A percentile compares a stretch with the other conserved stretches of the same genome.
Evolutionary conservation across 2,797 vertebrate species (phyloP).

Genomic region (Podargus strigoides): DNA sequence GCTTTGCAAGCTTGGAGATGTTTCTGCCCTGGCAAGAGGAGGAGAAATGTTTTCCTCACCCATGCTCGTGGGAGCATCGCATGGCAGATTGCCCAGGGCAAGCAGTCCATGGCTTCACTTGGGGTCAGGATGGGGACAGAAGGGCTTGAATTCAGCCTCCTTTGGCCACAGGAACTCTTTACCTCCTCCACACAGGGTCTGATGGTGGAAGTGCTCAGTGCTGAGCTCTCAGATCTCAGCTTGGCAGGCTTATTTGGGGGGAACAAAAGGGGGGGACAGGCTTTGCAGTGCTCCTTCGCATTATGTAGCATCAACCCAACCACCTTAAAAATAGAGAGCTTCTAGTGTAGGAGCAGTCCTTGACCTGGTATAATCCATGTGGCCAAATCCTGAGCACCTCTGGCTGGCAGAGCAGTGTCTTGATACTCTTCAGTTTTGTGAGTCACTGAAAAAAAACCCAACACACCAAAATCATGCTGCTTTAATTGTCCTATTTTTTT

Average conservation of each 20-base stretch:
- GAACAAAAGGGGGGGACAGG: background rate
- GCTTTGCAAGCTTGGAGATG: background rate
- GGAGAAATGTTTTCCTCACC: background rate
- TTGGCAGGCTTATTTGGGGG: background rate
- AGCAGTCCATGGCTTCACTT: background rate
- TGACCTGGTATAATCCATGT: background rate
- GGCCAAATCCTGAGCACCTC: background rate
- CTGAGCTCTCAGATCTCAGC: background rate
- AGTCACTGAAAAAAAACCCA: background rate
- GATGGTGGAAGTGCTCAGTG: background rate
- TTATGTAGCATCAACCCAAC: slow-evolving; percentile 37
- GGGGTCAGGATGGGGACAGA: background rate
- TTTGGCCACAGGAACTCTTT: background rate
- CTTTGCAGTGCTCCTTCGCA: background rate
- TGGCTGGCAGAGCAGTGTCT: background rate
- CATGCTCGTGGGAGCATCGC: rapidly evolving
- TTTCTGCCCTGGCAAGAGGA: background rate
- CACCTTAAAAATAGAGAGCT: slow-evolving; percentile 14
- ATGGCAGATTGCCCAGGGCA: background rate
- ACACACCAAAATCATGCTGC: background rate
- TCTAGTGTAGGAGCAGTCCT: background rate
- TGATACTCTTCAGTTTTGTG: background rate
- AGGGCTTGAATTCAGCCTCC: background rate
- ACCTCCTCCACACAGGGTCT: background rate
- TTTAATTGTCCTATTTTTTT: background rate